Percentiles rank a stretch among this genome's conserved stretches.
These are phyloP conservation scores for Daubentonia madagascariensis DNA, from an alignment of 2,113 vertebrate genomes.

Conservation along the genomic window DNA sequence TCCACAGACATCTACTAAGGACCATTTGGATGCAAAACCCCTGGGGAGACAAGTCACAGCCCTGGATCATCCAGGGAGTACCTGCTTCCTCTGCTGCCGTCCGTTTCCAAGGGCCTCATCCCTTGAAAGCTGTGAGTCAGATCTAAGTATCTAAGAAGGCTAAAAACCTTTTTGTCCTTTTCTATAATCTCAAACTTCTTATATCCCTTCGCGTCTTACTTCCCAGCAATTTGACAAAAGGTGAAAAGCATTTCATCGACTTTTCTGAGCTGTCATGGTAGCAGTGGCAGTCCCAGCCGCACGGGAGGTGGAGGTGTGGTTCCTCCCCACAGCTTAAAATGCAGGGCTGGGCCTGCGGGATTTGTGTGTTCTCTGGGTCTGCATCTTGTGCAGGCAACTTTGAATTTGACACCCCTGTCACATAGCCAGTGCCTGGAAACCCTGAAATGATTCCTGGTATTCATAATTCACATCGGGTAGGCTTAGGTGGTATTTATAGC, in stretches of 20 bases:
- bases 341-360: neutral
- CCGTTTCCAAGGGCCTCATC: neutral
- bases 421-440: constrained; percentile 68
- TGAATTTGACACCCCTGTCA: constrained; percentile 65
- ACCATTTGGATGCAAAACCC: neutral
- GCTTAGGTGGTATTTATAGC: constrained; percentile 74
- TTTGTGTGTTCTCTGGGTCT: constrained; percentile 29
- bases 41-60: neutral
- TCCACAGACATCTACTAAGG: neutral
- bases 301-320: neutral
- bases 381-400: constrained; percentile 16
- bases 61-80: neutral
- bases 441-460: constrained; percentile 69
- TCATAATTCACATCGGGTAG: constrained; percentile 52
- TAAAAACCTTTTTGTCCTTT: neutral
- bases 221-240: neutral
- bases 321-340: neutral
- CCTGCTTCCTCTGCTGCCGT: neutral
- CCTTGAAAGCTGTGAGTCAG: neutral
- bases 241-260: neutral
- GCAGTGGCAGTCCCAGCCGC: neutral
- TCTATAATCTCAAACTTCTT: neutral
- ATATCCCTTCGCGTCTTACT: neutral
- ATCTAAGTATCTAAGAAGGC: neutral
- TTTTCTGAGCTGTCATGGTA: neutral